Evolutionary conservation across 1,140 invertebrate species (phyloP).

Genomic region (Mamestra configurata): DNA sequence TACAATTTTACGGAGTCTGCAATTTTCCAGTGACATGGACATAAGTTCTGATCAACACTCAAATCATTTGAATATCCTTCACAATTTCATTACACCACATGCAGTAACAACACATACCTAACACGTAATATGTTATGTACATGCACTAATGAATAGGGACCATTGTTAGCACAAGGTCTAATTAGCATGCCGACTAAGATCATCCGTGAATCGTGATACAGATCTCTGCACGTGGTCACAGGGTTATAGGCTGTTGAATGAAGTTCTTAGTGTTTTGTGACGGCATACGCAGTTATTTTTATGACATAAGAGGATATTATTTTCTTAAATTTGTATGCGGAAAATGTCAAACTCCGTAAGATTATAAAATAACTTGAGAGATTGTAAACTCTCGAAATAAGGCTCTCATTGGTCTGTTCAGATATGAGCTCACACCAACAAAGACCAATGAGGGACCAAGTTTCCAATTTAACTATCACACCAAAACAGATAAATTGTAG

Average conservation of each 20-base stretch:
- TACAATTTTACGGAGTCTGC: no score
- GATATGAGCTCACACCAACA: no score
- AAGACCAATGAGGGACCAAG: no score
- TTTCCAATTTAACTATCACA: no score
- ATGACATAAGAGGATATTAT: not conserved
- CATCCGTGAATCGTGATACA: constrained; percentile 10
- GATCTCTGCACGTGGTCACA: not conserved
- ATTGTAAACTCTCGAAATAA: no score
- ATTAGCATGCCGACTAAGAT: constrained; percentile 14
- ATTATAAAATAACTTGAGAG: no score
- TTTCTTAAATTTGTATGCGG: no score
- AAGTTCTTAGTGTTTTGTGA: not conserved
- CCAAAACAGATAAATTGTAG: no score
- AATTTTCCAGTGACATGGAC: no score
- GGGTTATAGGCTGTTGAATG: not conserved
- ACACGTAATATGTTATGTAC: not conserved
- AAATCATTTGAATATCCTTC: not conserved
- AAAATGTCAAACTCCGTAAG: no score
- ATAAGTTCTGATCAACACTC: not conserved
- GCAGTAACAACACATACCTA: not conserved
- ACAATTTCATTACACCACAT: not conserved
- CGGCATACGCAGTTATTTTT: not conserved
- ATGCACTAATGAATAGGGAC: not conserved
- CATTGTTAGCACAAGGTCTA: constrained; percentile 25
- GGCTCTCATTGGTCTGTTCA: no score